phyloP scores from a whole-genome alignment of 2,888 invertebrate species.

The Amblyteles armatorius region DNA sequence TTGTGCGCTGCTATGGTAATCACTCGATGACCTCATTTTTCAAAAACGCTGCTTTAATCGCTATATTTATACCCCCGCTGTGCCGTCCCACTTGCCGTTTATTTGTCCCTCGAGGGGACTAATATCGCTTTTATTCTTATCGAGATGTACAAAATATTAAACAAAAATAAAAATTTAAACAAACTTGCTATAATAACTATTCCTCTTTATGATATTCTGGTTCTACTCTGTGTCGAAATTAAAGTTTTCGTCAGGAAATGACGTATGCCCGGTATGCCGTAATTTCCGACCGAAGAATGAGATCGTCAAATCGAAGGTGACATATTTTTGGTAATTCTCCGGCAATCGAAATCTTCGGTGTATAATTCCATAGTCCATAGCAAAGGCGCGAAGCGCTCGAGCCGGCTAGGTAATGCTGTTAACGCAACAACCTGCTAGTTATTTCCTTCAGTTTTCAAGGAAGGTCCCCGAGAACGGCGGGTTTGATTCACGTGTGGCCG shows the following conservation, averaged over 20 bases:
- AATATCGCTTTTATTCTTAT: not conserved
- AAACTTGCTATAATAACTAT: not conserved
- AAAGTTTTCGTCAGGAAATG: too few species aligned
- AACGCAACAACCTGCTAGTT: not conserved
- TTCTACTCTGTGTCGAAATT: not conserved
- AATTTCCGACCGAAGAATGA: too few species aligned
- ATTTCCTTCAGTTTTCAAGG: constrained; percentile 21
- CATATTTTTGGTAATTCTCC: not conserved
- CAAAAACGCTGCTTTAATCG: constrained; percentile 12
- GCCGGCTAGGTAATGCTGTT: too few species aligned
- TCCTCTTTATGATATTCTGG: not conserved
- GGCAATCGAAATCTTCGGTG: not conserved
- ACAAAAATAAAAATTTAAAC: not conserved
- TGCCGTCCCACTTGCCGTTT: constrained; percentile 7
- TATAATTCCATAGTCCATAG: not conserved
- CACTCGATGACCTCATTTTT: constrained; percentile 16
- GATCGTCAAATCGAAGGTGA: not conserved
- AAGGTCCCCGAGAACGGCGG: constrained; percentile 73
- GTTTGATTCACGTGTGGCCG: constrained; percentile 68
- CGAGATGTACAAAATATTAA: not conserved
- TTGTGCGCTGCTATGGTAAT: not conserved
- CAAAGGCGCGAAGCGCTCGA: too few species aligned
- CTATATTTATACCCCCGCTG: not conserved
- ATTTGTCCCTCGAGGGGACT: not conserved
- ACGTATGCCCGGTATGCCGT: too few species aligned